Conservation (phyloP, 2,888 invertebrate genomes). For the Cosmia pyralina region DNA sequence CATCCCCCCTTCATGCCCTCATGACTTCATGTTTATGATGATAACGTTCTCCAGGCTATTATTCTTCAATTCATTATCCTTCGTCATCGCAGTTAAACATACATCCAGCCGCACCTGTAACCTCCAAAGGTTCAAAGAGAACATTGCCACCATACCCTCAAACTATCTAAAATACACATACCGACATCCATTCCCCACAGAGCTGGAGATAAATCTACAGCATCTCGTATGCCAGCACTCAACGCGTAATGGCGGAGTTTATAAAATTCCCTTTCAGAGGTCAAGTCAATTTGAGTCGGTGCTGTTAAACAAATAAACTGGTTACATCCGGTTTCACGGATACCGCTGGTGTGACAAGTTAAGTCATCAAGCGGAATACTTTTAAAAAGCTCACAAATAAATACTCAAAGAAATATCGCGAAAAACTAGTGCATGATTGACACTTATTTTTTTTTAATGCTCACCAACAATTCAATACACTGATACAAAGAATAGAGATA, state of each 20-base stretch:
- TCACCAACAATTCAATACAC: no score
- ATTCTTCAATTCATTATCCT: background rate
- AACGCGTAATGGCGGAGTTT: conserved; percentile 54
- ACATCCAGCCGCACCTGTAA: background rate
- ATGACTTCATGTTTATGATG: no score
- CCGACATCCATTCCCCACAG: background rate
- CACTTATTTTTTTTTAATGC: no score
- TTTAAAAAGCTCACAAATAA: no score
- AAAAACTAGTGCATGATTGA: no score
- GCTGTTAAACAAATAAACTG: conserved; percentile 75
- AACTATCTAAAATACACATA: background rate
- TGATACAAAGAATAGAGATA: no score
- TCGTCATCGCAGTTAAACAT: background rate
- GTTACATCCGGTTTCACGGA: conserved; percentile 71
- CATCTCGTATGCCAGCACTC: conserved; percentile 41
- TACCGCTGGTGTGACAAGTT: conserved; percentile 12
- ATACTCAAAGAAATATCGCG: no score
- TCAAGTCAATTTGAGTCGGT: conserved; percentile 72
- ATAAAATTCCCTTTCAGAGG: conserved; percentile 75
- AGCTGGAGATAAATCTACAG: conserved; percentile 9
- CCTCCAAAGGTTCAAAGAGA: background rate
- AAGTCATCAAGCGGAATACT: no score
- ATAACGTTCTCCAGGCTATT: no score
- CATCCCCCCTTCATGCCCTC: no score
- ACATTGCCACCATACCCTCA: background rate